Evolutionary conservation across 2,113 vertebrate genomes (phyloP).

Genomic region (Pomatostomus ruficeps): DNA sequence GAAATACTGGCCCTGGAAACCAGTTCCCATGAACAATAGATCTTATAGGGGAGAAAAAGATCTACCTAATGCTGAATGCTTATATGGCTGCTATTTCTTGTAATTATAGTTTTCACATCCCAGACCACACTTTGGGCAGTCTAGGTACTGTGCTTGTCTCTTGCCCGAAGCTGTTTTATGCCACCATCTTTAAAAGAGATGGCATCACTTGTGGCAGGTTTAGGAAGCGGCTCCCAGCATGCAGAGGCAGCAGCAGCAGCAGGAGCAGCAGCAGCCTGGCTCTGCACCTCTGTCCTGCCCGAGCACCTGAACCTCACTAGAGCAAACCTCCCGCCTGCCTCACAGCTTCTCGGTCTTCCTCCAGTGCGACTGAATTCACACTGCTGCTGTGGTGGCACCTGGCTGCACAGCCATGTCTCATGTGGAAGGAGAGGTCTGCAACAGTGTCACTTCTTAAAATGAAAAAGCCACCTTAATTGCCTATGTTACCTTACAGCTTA

Average conservation of each 20-base stretch:
- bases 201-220: neutral
- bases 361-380: neutral
- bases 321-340: neutral
- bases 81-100: neutral
- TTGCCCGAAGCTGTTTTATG: neutral
- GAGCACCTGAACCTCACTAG: neutral
- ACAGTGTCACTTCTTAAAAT: neutral
- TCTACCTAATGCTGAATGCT: neutral
- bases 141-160: neutral
- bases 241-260: neutral
- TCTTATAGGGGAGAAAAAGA: neutral
- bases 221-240: neutral
- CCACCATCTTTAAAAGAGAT: neutral
- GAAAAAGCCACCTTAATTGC: slow-evolving; percentile 11
- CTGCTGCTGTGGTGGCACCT: neutral
- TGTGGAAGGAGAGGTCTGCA: neutral
- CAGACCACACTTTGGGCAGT: neutral
- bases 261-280: neutral
- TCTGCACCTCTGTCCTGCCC: neutral
- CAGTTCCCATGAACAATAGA: rapidly evolving
- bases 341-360: neutral
- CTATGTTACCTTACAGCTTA: slow-evolving; percentile 32
- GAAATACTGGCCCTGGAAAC: neutral
- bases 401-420: neutral
- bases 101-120: neutral